Evolutionary conservation across 2,113 vertebrate genomes (phyloP).

Genomic region (Phrynosoma blainvillii): DNA sequence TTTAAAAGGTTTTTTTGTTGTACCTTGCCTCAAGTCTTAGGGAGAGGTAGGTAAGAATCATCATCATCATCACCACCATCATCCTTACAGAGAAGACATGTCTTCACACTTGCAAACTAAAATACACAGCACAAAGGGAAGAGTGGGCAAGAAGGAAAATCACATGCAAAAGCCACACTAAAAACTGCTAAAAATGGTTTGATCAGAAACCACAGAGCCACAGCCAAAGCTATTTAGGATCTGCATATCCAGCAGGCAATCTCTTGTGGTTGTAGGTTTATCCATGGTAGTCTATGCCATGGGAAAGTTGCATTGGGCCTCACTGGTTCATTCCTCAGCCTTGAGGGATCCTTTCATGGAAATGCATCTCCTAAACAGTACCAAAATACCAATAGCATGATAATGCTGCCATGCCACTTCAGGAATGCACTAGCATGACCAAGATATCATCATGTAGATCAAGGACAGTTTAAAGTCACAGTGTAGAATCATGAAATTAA

Average conservation of each 20-base stretch:
- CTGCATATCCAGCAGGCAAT: neutral
- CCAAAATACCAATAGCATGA: neutral
- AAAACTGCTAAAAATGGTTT: neutral
- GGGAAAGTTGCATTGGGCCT: neutral
- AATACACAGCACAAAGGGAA: neutral
- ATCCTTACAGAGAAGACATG: too few relatives aligned
- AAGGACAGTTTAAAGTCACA: too few relatives aligned
- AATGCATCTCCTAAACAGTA: too few relatives aligned
- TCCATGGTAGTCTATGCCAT: neutral
- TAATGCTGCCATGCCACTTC: too few relatives aligned
- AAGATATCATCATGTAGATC: too few relatives aligned
- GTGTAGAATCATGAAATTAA: too few relatives aligned
- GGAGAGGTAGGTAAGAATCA: too few relatives aligned
- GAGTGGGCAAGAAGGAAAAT: neutral
- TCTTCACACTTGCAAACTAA: neutral
- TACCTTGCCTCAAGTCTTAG: too few relatives aligned
- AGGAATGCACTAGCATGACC: too few relatives aligned
- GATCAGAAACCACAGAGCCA: neutral
- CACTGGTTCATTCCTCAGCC: neutral
- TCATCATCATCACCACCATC: too few relatives aligned
- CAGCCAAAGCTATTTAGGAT: neutral
- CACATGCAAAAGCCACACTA: neutral
- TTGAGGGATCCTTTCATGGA: neutral
- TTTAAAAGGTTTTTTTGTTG: too few relatives aligned
- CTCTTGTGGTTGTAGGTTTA: too few relatives aligned